Base-by-base conservation (phyloP, 2,888 invertebrate genomes). In the Acrocyrtus sp. region DNA sequence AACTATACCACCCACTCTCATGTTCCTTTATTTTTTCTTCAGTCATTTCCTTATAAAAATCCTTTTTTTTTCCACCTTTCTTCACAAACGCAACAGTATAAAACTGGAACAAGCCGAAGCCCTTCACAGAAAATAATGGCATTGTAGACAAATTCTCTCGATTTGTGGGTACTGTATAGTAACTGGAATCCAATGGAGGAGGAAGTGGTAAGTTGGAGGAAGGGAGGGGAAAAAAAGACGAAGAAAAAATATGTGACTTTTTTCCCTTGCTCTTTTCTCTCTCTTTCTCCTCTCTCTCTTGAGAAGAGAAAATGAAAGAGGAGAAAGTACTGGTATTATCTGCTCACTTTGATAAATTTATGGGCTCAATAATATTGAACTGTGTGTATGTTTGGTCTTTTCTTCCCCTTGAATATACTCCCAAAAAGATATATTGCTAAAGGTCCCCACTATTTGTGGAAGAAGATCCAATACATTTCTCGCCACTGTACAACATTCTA, bases 281-380 rank as follows among this genome's bases (percentile, higher is more conserved):
- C 17, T 29, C n/a, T 21, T 27, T 56, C 4, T 21, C 19, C 1
- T 57, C 48, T 24, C 51, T 57, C 65, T 62, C 51, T 24, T 26
- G 45, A 63, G 62, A 24, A 54, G 24, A 45, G 43, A 63, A 63
- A 63, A 54, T 62, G 62, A 62, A 62, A 62, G 62, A 34, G 41
- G 51, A 62, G 63, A 54, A 54, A 53, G 53, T 54, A 6, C 26
- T 53, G 43, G 63, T 63, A 45, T 63, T 63, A 63, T 53, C 63
- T 53, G 66, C 62, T 62, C 62, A 62, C 62, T 68, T 74, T 75
- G 75, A 75, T 75, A 75, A 75, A 75, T 75, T 75, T 75, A 75
- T 75, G 75, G 72, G 45, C 67, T 72, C 66, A 66, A 69, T 70
- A 75, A 67, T 75, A 75, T 75, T 75, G 75, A 72, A 63, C 72